These are phyloP conservation scores for Cephonodes hylas DNA, from an alignment of 2,888 invertebrate species.

Conservation along the genomic window DNA sequence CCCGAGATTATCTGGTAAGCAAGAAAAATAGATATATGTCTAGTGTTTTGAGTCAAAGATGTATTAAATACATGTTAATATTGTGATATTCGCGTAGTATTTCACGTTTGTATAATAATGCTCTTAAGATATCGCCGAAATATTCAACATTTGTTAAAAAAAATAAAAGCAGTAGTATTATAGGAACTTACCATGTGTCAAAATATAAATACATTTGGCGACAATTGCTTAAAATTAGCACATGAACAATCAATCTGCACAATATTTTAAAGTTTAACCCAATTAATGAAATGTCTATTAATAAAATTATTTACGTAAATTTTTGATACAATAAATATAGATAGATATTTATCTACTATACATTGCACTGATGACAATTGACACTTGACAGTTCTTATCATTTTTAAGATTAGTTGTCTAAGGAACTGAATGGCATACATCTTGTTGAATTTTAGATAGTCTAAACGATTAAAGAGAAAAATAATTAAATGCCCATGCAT, in stretches of 20 bases:
- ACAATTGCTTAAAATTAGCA: not conserved
- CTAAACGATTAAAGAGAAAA: too few relatives aligned
- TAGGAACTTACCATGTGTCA: constrained; percentile 2
- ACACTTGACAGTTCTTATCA: too few relatives aligned
- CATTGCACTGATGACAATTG: not conserved
- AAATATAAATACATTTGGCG: not conserved
- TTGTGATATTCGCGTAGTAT: too few relatives aligned
- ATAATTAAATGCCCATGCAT: too few relatives aligned
- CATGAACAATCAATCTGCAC: not conserved
- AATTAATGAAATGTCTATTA: not conserved
- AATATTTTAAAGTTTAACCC: not conserved
- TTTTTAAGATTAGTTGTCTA: too few relatives aligned
- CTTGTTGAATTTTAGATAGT: too few relatives aligned
- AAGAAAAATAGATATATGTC: constrained; percentile 7
- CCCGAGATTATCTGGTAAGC: constrained; percentile 25
- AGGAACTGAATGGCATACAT: too few relatives aligned
- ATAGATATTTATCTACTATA: not conserved
- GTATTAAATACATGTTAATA: not conserved
- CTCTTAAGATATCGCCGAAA: not conserved
- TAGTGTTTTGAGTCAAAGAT: not conserved
- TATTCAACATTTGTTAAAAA: not conserved
- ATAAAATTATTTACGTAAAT: not conserved
- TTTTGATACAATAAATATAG: not conserved
- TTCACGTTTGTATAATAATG: not conserved
- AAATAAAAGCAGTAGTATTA: not conserved